Evolutionary conservation across 2,888 invertebrate species (phyloP).

Genomic region (Drosophila incognita): DNA sequence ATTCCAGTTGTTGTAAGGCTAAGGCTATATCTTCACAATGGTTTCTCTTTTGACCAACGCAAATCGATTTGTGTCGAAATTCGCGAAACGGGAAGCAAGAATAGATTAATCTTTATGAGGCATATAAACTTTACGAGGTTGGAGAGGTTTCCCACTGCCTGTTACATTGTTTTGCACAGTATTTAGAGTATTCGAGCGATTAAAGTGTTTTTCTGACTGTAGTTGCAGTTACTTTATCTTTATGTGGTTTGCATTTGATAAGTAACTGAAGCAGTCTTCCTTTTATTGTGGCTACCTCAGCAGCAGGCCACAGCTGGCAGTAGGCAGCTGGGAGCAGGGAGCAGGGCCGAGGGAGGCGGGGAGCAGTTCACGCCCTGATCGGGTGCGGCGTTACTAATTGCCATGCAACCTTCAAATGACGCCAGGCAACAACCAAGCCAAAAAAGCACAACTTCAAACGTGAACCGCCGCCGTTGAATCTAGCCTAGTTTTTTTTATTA

Average conservation of each 20-base stretch:
- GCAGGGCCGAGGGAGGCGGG: background rate
- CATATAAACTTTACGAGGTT: background rate
- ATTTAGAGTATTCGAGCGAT: background rate
- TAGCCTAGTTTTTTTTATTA: slow-evolving; percentile 54
- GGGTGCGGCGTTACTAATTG: slow-evolving; percentile 70
- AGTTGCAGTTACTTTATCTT: slow-evolving; percentile 35
- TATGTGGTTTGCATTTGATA: slow-evolving; percentile 52
- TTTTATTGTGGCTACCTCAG: slow-evolving; percentile 11
- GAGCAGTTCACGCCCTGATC: slow-evolving; percentile 14
- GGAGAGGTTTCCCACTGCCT: background rate
- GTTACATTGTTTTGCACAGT: background rate
- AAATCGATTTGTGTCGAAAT: background rate
- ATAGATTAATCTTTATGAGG: background rate
- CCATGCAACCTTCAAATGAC: slow-evolving; percentile 74
- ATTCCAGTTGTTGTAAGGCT: background rate
- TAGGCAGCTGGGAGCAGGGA: background rate
- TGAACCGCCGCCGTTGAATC: slow-evolving; percentile 40
- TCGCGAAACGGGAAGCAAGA: background rate
- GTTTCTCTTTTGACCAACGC: background rate
- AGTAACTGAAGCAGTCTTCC: slow-evolving; percentile 18
- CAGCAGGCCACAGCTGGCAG: background rate
- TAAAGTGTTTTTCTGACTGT: background rate
- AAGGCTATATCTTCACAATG: background rate
- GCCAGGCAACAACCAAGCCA: slow-evolving; percentile 28
- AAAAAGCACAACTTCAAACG: slow-evolving; percentile 64